Percentiles rank a stretch among this genome's conserved stretches.
Conservation (phyloP, 2,113 vertebrate genomes). For the Rattus rattus region DNA sequence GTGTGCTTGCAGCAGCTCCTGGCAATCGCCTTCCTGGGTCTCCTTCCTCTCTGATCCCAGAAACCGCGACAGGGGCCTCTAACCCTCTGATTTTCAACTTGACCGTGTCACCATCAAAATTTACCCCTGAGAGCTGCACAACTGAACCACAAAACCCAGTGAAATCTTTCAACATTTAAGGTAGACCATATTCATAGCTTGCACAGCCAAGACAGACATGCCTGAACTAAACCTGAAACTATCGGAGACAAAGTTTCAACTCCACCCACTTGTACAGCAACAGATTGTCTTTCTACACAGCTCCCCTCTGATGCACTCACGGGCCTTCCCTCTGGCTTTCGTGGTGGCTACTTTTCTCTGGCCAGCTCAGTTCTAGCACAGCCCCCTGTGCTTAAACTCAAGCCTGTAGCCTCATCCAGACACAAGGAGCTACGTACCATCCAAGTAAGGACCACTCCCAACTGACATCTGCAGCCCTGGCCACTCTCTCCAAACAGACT, state of each 20-base stretch:
- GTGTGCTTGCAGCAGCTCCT: too few species aligned
- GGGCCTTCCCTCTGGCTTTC: not conserved
- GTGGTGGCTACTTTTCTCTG: not conserved
- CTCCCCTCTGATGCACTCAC: not conserved
- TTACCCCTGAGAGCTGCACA: not conserved
- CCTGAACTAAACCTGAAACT: not conserved
- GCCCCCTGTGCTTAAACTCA: not conserved
- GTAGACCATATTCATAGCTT: not conserved
- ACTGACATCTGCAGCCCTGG: not conserved
- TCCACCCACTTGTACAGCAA: not conserved
- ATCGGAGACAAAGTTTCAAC: not conserved
- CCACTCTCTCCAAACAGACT: not conserved
- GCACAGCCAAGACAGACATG: not conserved
- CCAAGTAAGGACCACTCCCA: not conserved
- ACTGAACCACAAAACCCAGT: not conserved
- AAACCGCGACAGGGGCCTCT: not conserved
- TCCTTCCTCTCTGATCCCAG: not conserved
- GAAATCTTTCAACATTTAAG: not conserved
- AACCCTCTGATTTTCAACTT: not conserved
- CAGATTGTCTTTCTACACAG: not conserved
- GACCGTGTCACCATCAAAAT: not conserved
- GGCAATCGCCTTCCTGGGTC: fast-evolving
- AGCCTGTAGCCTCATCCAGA: not conserved
- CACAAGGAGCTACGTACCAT: not conserved
- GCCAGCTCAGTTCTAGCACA: not conserved